Base-by-base conservation (phyloP, 2,113 vertebrate species). In the Seriola quinqueradiata region DNA sequence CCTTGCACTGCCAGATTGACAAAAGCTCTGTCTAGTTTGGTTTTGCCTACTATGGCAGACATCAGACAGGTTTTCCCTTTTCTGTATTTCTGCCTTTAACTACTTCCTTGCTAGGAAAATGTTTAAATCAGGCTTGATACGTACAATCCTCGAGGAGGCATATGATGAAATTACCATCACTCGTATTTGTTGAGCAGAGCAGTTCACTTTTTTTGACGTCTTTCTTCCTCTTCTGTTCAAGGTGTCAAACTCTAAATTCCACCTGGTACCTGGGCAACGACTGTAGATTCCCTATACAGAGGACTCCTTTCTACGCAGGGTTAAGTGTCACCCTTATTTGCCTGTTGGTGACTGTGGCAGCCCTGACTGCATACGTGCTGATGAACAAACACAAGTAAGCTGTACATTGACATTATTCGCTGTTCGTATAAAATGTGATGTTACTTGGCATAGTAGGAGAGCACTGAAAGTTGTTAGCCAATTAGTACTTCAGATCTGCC, bases 361-460 rank as follows among this genome's bases (percentile, higher is more conserved):
- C 6, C 6, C 54, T 89, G 64, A 70, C 59, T 32, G 11, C 72
- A 28, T 74, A 58, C 12, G 0, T 58, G 14, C 11, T 73, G 17
- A 4, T 70, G 34, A 87, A 44, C 71, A 87, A 79, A 61, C 66
- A 5, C 21, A 84, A 57, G 87, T 89, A 78, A 89, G 87, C 14
- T 71, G 9, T 32, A 14, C 40, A 8, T 8, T 63, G 34, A 58
- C 7, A 12, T n/a, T 21, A 21, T 10, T 54, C 3, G 1, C 21
- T 46, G 21, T 36, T n/a, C 16, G 2, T 25, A 4, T n/a, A 16
- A 58, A 21, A 42, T 64, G 21, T 42, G 61, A 13, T 63, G 19
- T 23, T 40, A 63, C 44, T 16, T 16, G 4, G 4, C 13, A 46
- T 5, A 46, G 14, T 16, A 46, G 44, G 44, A 46, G 10, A 46